phyloP scores from a whole-genome alignment of 2,888 invertebrate species.

The Leptarthrus brevirostris region DNA sequence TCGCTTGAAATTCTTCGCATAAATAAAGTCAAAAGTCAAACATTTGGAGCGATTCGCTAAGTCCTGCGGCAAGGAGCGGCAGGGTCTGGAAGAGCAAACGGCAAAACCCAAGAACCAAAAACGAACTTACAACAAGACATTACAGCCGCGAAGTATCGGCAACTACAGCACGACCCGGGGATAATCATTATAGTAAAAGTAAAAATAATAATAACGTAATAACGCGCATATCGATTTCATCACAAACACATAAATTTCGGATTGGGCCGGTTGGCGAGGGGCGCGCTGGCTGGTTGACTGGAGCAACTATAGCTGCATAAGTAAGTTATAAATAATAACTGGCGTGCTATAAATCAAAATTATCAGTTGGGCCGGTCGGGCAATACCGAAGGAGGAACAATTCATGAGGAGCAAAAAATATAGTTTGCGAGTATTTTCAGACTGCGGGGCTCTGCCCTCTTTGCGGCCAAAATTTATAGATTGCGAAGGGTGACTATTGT shows the following conservation, averaged over 20 bases:
- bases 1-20: constrained; percentile 26
- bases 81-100: not conserved
- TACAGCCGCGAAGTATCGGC: not conserved
- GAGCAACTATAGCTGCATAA: constrained; percentile 58
- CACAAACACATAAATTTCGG: constrained; percentile 44
- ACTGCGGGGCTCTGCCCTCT: constrained; percentile 34
- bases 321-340: constrained; percentile 68
- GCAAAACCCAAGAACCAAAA: not conserved
- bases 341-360: constrained; percentile 68
- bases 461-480: constrained; percentile 20
- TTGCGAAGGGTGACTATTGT: not conserved
- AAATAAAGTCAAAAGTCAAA: constrained; percentile 45
- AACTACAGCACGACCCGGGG: constrained; percentile 25
- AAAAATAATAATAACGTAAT: constrained; percentile 48
- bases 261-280: not conserved
- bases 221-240: constrained; percentile 48
- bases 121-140: constrained; percentile 36
- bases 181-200: constrained; percentile 36
- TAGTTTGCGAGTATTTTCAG: constrained; percentile 6
- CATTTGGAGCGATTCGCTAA: constrained; percentile 19
- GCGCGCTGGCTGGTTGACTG: not conserved
- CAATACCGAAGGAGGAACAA: constrained; percentile 27
- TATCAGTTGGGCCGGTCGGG: constrained; percentile 58
- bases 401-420: constrained; percentile 5
- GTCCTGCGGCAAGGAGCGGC: not conserved